Evolutionary conservation across 2,797 vertebrate species (phyloP), one percentile per base, ranked within the genome.

Genomic region (Tapera naevia): DNA sequence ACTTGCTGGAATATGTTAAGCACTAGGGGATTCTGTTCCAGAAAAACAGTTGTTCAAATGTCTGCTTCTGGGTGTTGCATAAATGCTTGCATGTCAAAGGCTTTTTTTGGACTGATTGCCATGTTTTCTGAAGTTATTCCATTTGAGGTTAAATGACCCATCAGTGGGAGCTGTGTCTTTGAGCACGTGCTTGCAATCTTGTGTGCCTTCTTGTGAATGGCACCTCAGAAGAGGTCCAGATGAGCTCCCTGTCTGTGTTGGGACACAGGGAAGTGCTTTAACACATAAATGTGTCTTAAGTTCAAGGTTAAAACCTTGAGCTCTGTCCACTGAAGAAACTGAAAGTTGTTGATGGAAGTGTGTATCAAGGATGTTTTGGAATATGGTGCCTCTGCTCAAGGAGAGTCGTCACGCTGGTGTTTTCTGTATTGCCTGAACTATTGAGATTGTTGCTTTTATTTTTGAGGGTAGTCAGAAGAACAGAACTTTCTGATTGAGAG

Each of bases 281-380:
- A 85, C 80, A 35, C 6, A 4, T 67, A 45, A 62, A 22, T 25
- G 53, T 71, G 10, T 13, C 17, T 21, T 56, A 58, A 65, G 7
- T 33, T 81, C 22, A 72, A 58, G 30, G 11, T 32, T n/a, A 37
- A 70, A 76, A 82, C 48, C 10, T 41, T 62, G 2, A 5, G 5
- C 33, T 80, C 71, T 76, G 17, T 76, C 21, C 32, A 24, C 30
- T 46, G 48, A 50, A 80, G 48, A 64, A 64, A 56, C 2, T 10
- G 73, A 75, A 92, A 75, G 28, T 41, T 80, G 17, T n/a, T 0
- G 0, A 17, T 32, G 51, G 6, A 56, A 67, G 53, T 0, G 3
- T 1, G 0, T 60, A 7, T 16, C 0, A 0, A 32, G 27, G 22
- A 5, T 5, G 5, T 21, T 13, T 12, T 41, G 48, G 53, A 73